These are phyloP conservation scores for Danio kyathit DNA, from an alignment of 2,797 vertebrate genomes.

Conservation along the genomic window DNA sequence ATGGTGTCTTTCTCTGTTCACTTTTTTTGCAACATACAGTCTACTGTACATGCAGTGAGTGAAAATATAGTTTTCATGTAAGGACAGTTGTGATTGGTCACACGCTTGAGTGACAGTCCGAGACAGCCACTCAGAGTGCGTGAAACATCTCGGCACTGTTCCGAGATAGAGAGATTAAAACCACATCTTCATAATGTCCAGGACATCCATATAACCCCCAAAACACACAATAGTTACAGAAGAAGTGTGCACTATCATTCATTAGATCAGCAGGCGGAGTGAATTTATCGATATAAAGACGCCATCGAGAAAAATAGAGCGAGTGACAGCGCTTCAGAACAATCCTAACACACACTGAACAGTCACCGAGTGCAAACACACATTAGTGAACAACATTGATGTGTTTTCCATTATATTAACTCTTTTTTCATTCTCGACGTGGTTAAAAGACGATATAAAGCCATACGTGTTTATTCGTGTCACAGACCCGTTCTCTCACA, in stretches of 20 bases:
- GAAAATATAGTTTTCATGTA: slow-evolving; percentile 84
- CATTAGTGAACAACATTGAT: slow-evolving; percentile 26
- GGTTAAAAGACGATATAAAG: not conserved
- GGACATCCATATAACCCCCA: not conserved
- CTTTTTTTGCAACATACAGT: slow-evolving; percentile 76
- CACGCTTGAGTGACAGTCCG: slow-evolving; percentile 78
- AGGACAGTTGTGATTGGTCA: slow-evolving; percentile 82
- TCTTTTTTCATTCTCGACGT: not conserved
- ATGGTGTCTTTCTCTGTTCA: slow-evolving; percentile 68
- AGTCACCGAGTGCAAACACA: slow-evolving; percentile 31
- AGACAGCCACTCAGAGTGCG: slow-evolving; percentile 76
- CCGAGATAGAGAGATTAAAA: slow-evolving; percentile 69
- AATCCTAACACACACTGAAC: slow-evolving; percentile 26
- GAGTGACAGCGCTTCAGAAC: slow-evolving; percentile 38
- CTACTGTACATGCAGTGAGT: slow-evolving; percentile 81
- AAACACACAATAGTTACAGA: slow-evolving; percentile 16
- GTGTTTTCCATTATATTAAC: not conserved
- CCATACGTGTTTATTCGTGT: slow-evolving; percentile 19
- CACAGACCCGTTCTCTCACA: slow-evolving; percentile 30
- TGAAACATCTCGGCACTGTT: slow-evolving; percentile 75
- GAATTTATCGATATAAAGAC: slow-evolving; percentile 12
- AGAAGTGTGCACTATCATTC: slow-evolving; percentile 13
- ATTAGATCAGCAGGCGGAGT: slow-evolving; percentile 8
- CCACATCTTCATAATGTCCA: slow-evolving; percentile 70
- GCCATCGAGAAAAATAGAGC: slow-evolving; percentile 33